A percentile compares a stretch with the other conserved stretches of the same genome.
Evolutionary conservation across 2,888 invertebrate species (phyloP).

Genomic region (Sialis lutaria): DNA sequence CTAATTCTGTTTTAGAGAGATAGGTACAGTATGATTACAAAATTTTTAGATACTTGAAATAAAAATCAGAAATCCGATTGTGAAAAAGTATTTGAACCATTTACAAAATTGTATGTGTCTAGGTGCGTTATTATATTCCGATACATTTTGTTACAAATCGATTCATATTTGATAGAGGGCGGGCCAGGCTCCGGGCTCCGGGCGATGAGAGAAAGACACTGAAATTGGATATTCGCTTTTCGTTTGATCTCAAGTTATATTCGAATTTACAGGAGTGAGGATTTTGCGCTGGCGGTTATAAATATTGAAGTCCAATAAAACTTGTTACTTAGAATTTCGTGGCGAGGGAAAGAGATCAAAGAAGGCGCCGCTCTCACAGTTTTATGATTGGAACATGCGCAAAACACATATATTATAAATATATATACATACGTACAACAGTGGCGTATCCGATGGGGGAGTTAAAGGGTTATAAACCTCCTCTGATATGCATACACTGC

Average conservation of each 20-base stretch:
- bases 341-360: slow-evolving; percentile 20
- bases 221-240: slow-evolving; percentile 20
- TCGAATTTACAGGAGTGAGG: slow-evolving; percentile 16
- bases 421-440: no score
- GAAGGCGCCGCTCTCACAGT: background rate
- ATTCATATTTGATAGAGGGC: background rate
- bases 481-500: no score
- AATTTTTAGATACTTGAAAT: no score
- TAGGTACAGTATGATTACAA: no score
- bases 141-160: background rate
- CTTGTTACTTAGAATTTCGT: slow-evolving; percentile 26
- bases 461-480: no score
- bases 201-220: no score
- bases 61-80: background rate
- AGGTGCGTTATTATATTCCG: background rate
- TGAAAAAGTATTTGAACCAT: background rate
- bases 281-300: slow-evolving; percentile 19
- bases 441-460: no score
- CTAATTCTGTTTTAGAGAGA: no score
- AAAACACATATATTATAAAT: no score
- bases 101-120: background rate
- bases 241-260: slow-evolving; percentile 21
- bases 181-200: no score
- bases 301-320: slow-evolving; percentile 28
- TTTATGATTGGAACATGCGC: no score